Base-by-base conservation (phyloP, 64 coral and sea anemone genomes). In the Anthopleura sola region DNA sequence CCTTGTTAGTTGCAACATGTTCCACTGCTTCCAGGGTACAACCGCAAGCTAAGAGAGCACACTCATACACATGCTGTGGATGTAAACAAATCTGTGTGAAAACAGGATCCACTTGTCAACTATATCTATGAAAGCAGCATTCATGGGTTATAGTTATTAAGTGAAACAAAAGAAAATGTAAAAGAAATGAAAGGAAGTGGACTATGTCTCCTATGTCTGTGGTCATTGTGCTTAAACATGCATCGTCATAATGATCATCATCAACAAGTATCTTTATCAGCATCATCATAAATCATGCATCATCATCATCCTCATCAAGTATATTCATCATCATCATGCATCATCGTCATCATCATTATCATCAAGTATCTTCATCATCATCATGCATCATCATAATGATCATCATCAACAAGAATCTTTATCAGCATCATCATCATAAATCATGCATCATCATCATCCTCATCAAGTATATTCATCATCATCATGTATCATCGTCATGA, bases 1-100 rank as follows among this genome's bases (percentile, higher is more conserved):
- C 80, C 80, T 83, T 83, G 36, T 83, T 83, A 29, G 80, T 83
- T 49, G 80, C 77, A 32, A 83, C 80, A 83, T 83, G 80, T 51
- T 83, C 80, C 16, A 83, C 80, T 83, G 80, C 80, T 53, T 49
- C 44, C 53, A 83, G 48, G 18, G 80, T 83, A 24, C 80, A 83
- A 1, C 80, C 80, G 54, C 80, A 83, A 31, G 80, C 44, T 46
- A 83, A 83, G 3, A 83, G 80, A 26, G 80, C 80, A 56, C 80
- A 83, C 19, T 83, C 80, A 83, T 83, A 83, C 12, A 55, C 80
- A 29, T 83, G 29, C 80, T 83, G 17, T 49, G 17, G 7, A 49
- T n/a, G n/a, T n/a, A n/a, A n/a, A n/a, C n/a, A n/a, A n/a, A n/a
- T n/a, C n/a, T n/a, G n/a, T n/a, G n/a, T n/a, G n/a, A n/a, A n/a